Evolutionary conservation across 2,888 invertebrate genomes (phyloP).

Genomic region (Drosophila fungiperda): DNA sequence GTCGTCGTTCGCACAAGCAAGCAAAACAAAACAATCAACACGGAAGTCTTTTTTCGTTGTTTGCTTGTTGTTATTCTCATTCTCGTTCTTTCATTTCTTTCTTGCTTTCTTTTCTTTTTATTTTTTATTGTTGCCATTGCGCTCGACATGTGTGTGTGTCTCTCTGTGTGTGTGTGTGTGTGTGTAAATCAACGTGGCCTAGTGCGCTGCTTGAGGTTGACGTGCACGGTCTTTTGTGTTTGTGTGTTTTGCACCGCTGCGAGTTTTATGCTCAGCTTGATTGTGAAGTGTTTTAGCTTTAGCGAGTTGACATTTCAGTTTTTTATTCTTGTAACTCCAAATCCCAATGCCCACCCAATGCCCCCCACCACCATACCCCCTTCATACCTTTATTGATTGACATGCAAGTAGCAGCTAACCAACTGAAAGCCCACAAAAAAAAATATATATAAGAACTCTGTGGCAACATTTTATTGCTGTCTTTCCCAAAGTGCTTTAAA

Average conservation of each 20-base stretch:
- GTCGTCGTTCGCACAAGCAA: constrained; percentile 64
- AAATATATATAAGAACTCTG: constrained; percentile 20
- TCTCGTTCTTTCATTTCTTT: constrained; percentile 36
- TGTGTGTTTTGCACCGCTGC: constrained; percentile 42
- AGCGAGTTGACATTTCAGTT: constrained; percentile 76
- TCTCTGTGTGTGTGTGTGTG: constrained; percentile 33
- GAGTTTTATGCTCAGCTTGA: constrained; percentile 72
- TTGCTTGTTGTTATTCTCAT: constrained; percentile 56
- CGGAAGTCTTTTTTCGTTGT: constrained; percentile 73
- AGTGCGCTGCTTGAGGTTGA: constrained; percentile 77
- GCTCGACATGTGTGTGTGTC: constrained; percentile 25
- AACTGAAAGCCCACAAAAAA: constrained; percentile 22
- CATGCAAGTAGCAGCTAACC: constrained; percentile 25
- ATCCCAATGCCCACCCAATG: neutral
- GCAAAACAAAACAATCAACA: constrained; percentile 77
- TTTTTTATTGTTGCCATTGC: constrained; percentile 41
- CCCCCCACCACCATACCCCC: neutral
- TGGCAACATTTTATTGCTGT: constrained; percentile 30
- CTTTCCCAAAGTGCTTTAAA: constrained; percentile 6
- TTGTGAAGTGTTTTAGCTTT: constrained; percentile 74
- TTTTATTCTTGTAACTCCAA: constrained; percentile 33
- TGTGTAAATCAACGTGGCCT: constrained; percentile 76
- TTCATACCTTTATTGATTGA: constrained; percentile 18
- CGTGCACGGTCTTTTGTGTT: constrained; percentile 69
- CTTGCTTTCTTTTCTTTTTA: constrained; percentile 31